Evolutionary conservation across 2,888 invertebrate genomes (phyloP).

Genomic region (Melanchra persicariae): DNA sequence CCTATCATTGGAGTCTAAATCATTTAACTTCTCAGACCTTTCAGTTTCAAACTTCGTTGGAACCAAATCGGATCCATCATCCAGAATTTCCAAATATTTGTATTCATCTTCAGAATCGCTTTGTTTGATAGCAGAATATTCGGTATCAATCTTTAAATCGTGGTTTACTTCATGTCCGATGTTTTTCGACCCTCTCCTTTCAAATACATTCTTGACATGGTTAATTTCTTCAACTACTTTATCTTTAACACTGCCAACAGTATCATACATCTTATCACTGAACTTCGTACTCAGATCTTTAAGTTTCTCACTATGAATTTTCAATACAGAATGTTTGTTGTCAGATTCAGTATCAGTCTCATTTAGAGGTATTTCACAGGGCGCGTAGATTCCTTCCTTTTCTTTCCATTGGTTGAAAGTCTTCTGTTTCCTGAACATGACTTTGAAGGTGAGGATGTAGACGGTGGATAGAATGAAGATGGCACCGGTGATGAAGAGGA

Average conservation of each 20-base stretch:
- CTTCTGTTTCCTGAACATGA: constrained; percentile 78
- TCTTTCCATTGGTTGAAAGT: constrained; percentile 68
- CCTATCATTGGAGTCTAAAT: constrained; percentile 63
- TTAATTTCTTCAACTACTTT: constrained; percentile 73
- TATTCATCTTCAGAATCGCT: constrained; percentile 83
- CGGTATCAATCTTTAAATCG: constrained; percentile 69
- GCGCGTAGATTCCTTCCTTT: constrained; percentile 77
- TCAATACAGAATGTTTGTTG: constrained; percentile 55
- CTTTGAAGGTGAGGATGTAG: constrained; percentile 84
- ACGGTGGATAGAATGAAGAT: constrained; percentile 89
- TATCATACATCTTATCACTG: constrained; percentile 82
- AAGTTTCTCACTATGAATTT: constrained; percentile 75
- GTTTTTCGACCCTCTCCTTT: constrained; percentile 75
- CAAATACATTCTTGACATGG: constrained; percentile 78
- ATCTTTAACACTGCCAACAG: constrained; percentile 79
- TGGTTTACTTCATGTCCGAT: constrained; percentile 71
- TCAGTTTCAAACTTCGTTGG: constrained; percentile 58
- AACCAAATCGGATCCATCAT: constrained; percentile 81
- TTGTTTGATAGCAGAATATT: constrained; percentile 76
- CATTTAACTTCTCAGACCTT: constrained; percentile 66
- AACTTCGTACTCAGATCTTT: constrained; percentile 79
- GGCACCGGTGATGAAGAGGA: constrained; percentile 87
- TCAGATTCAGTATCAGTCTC: constrained; percentile 77
- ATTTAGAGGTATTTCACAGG: constrained; percentile 83
- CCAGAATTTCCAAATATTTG: constrained; percentile 85